phyloP scores from a whole-genome alignment of 2,797 vertebrate species.

The Acanthopagrus latus region DNA sequence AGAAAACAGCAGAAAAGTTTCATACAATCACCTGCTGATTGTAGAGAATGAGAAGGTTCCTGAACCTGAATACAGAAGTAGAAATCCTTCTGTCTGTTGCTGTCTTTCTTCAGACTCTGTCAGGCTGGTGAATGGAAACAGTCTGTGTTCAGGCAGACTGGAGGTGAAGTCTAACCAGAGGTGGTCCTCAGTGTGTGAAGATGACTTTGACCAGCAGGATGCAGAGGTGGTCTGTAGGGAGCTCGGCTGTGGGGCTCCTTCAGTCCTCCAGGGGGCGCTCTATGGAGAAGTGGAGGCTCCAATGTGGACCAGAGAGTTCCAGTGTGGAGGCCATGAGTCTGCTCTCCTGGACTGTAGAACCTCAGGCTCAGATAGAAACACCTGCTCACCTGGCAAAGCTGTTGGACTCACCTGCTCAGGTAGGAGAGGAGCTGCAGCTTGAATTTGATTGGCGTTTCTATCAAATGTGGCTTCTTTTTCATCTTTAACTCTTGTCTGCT shows the following conservation, averaged over 20 bases:
- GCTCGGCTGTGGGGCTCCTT: constrained; percentile 23
- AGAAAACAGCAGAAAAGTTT: too few species aligned
- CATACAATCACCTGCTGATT: too few species aligned
- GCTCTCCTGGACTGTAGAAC: too few species aligned
- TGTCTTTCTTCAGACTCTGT: neutral
- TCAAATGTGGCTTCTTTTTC: too few species aligned
- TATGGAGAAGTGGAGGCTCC: too few species aligned
- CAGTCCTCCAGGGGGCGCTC: too few species aligned
- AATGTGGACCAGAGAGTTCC: too few species aligned
- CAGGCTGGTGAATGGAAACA: neutral
- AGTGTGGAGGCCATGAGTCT: too few species aligned
- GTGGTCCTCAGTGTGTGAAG: constrained; percentile 29
- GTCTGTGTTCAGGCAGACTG: constrained; percentile 28
- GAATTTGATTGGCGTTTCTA: too few species aligned
- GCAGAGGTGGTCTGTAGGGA: constrained; percentile 29
- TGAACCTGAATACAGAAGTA: too few species aligned
- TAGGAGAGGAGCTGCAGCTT: constrained; percentile 5
- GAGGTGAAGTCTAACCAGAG: constrained; percentile 2
- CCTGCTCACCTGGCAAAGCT: neutral
- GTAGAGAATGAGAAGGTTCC: too few species aligned
- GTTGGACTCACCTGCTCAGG: constrained; percentile 39
- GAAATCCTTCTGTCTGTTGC: neutral
- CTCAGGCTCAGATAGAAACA: too few species aligned
- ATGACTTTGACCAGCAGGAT: constrained; percentile 11
- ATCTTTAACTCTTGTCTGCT: neutral